A percentile compares a stretch with the other conserved stretches of the same genome.
Conservation (phyloP, 2,113 vertebrate genomes). For the Octodon degus region DNA sequence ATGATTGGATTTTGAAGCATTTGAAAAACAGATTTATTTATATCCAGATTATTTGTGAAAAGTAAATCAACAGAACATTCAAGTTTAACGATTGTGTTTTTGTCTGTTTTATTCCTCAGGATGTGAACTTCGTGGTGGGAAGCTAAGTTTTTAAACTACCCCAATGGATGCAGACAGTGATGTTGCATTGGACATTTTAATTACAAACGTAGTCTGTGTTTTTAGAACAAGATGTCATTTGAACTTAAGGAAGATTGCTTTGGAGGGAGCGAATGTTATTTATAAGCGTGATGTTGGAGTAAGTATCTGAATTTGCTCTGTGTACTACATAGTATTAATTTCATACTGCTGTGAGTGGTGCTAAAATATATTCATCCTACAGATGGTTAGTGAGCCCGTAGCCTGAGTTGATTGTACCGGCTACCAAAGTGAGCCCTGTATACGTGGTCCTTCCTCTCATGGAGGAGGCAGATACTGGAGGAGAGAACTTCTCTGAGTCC, state of each 20-base stretch:
- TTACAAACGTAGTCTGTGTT: conserved; percentile 98
- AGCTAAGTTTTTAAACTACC: conserved; percentile 87
- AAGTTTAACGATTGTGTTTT: conserved; percentile 22
- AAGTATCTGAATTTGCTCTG: conserved; percentile 80
- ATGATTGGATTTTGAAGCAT: conserved; percentile 12
- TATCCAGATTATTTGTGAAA: conserved; percentile 48
- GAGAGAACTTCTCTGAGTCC: background rate
- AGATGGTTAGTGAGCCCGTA: background rate
- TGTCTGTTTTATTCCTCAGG: conserved; percentile 81
- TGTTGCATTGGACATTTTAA: conserved; percentile 97
- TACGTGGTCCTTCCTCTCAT: background rate
- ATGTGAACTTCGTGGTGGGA: conserved; percentile 87
- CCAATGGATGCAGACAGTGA: conserved; percentile 98
- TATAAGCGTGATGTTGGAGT: conserved; percentile 99
- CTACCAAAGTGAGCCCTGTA: background rate
- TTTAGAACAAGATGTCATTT: conserved; percentile 99
- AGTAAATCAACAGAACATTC: conserved; percentile 34
- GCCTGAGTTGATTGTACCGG: background rate
- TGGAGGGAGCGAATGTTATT: conserved; percentile 97
- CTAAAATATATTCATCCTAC: background rate
- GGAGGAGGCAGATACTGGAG: background rate
- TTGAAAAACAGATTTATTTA: conserved; percentile 54
- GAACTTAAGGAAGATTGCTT: conserved; percentile 97
- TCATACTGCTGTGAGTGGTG: background rate
- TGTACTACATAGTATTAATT: background rate